Percentiles rank a stretch among this genome's conserved stretches.
These are phyloP conservation scores for Agrotis clavis DNA, from an alignment of 2,888 invertebrate genomes.

Conservation along the genomic window DNA sequence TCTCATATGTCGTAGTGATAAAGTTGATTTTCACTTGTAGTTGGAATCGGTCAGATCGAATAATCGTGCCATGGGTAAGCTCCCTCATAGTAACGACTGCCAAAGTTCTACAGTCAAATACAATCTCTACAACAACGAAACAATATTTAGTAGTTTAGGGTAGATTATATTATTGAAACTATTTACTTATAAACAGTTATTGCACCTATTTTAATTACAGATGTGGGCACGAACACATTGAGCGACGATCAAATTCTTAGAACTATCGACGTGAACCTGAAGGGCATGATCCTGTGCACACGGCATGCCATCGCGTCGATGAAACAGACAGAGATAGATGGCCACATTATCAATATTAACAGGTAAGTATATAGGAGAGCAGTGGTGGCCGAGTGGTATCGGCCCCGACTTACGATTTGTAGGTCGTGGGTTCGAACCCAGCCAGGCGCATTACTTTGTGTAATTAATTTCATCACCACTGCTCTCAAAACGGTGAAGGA, in stretches of 20 bases:
- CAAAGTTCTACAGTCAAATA: background rate
- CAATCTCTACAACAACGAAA: background rate
- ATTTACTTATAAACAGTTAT: background rate
- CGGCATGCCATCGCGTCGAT: conserved; percentile 87
- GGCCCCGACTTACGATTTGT: no score
- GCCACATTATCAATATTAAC: conserved; percentile 62
- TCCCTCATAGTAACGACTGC: no score
- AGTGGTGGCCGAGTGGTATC: no score
- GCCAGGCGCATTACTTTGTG: no score
- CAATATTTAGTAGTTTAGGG: no score
- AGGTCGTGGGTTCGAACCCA: no score
- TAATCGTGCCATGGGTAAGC: no score
- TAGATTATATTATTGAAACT: background rate
- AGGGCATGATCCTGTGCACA: conserved; percentile 84
- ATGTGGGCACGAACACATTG: conserved; percentile 57
- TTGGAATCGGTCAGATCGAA: no score
- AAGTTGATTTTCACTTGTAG: no score
- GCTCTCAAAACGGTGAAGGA: no score
- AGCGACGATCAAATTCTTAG: conserved; percentile 71
- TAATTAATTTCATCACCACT: no score
- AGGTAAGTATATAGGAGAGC: conserved; percentile 35
- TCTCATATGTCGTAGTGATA: no score
- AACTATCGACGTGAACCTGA: conserved; percentile 85
- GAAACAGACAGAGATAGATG: conserved; percentile 79
- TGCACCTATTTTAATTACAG: conserved; percentile 14